These are phyloP conservation scores for Ageneiosus marmoratus DNA, from an alignment of 2,113 vertebrate genomes.

Conservation along the genomic window DNA sequence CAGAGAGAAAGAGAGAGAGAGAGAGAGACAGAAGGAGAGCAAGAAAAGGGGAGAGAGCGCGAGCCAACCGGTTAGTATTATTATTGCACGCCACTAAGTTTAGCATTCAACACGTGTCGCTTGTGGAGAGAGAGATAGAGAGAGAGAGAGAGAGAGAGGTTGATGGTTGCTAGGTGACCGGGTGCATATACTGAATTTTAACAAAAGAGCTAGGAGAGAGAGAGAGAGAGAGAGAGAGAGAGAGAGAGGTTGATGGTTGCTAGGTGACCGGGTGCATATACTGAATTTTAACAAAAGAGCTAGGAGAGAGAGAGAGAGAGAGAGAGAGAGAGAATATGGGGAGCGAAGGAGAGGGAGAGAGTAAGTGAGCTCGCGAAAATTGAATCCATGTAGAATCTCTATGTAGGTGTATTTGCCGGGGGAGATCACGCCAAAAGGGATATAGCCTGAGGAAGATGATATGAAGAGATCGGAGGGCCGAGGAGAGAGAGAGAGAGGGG, in stretches of 20 bases:
- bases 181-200: constrained; percentile 85
- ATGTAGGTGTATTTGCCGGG: constrained; percentile 72
- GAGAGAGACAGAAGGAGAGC: constrained; percentile 40
- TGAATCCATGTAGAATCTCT: constrained; percentile 80
- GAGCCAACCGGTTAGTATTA: constrained; percentile 76
- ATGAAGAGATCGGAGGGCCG: constrained; percentile 79
- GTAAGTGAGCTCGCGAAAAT: constrained; percentile 71
- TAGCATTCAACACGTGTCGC: constrained; percentile 87
- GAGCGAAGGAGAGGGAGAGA: constrained; percentile 61
- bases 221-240: constrained; percentile 50
- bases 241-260: constrained; percentile 83
- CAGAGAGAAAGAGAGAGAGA: constrained; percentile 45
- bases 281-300: constrained; percentile 86
- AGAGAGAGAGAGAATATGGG: constrained; percentile 46
- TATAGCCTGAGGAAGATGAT: constrained; percentile 77
- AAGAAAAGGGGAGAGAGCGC: constrained; percentile 51
- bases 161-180: constrained; percentile 83
- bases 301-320: too few species aligned
- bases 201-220: constrained; percentile 76
- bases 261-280: constrained; percentile 83
- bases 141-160: constrained; percentile 70
- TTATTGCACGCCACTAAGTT: constrained; percentile 80
- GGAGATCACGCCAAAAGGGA: constrained; percentile 72
- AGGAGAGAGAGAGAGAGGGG: constrained; percentile 67
- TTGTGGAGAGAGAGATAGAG: constrained; percentile 65